phyloP scores from a whole-genome alignment of 2,797 vertebrate genomes.

The Benthosema pterotum region DNA sequence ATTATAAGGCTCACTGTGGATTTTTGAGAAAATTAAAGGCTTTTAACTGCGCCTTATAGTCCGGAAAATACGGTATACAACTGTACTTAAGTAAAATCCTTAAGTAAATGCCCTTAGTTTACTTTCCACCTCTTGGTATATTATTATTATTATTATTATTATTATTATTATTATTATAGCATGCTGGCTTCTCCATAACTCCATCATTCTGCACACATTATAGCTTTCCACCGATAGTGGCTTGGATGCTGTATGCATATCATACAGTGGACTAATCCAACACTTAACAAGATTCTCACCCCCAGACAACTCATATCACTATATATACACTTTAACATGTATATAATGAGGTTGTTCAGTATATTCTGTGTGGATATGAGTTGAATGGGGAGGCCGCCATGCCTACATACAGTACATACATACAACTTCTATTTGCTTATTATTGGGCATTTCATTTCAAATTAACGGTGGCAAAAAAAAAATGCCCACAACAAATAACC shows the following conservation, averaged over 20 bases:
- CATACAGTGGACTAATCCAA: constrained; percentile 73
- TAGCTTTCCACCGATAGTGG: constrained; percentile 64
- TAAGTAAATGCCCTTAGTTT: no score
- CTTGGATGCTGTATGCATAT: constrained; percentile 74
- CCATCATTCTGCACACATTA: constrained; percentile 68
- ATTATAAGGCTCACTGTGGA: no score
- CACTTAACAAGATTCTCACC: constrained; percentile 56
- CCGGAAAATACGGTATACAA: no score
- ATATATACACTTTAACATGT: constrained; percentile 59
- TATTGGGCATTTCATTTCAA: constrained; percentile 58
- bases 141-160: no score
- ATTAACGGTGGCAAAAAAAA: constrained; percentile 10
- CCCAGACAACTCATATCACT: constrained; percentile 70
- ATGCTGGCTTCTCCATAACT: constrained; percentile 79
- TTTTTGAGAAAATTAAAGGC: no score
- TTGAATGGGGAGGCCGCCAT: constrained; percentile 51
- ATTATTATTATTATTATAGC: no score
- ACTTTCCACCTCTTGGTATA: no score
- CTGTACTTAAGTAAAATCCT: no score
- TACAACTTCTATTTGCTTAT: constrained; percentile 55
- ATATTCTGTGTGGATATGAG: constrained; percentile 62
- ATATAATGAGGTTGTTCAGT: constrained; percentile 43
- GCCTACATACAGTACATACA: no score
- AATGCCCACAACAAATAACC: constrained; percentile 6
- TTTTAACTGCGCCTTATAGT: no score